Evolutionary conservation across 2,888 invertebrate genomes (phyloP).

Genomic region (Trachelus troglodyta): DNA sequence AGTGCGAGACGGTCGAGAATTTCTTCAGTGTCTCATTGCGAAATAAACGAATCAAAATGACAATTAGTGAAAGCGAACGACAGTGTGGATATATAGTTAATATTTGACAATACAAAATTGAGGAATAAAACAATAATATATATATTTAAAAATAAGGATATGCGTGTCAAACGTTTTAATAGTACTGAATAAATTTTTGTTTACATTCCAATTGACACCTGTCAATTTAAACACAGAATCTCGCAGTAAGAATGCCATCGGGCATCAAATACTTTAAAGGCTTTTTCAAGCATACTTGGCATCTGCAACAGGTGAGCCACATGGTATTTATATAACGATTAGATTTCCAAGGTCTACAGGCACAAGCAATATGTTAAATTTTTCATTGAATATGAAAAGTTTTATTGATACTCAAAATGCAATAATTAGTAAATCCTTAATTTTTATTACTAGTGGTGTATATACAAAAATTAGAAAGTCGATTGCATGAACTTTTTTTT

Average conservation of each 20-base stretch:
- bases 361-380: neutral
- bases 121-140: neutral
- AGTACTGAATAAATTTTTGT: neutral
- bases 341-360: neutral
- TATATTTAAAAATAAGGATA: neutral
- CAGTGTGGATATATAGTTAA: neutral
- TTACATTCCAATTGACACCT: neutral
- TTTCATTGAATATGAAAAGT: neutral
- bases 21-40: neutral
- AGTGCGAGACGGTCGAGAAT: neutral
- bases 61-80: neutral
- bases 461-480: neutral
- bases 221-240: neutral
- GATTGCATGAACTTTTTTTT: neutral
- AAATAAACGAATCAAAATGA: neutral
- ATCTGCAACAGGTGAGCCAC: conserved; percentile 56
- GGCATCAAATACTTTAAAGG: conserved; percentile 58
- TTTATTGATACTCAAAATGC: neutral
- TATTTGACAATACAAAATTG: neutral
- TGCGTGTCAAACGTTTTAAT: neutral
- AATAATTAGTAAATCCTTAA: neutral
- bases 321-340: neutral
- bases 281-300: conserved; percentile 62
- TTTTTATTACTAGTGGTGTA: neutral
- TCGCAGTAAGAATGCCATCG: conserved; percentile 24